phyloP scores from a whole-genome alignment of 2,113 vertebrate genomes.

The Takifugu bimaculatus region DNA sequence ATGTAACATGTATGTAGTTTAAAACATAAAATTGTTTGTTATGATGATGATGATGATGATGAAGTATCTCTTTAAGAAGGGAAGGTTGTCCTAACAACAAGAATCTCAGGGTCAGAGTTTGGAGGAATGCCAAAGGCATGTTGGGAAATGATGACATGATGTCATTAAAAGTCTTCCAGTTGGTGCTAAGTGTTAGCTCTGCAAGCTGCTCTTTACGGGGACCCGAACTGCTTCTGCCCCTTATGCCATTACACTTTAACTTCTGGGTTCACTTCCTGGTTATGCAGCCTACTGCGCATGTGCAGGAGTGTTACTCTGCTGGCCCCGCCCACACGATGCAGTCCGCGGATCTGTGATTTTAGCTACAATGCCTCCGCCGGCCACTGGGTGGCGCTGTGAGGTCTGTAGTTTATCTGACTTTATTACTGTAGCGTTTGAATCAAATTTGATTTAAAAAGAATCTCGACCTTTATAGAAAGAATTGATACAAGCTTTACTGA shows the following conservation, averaged over 20 bases:
- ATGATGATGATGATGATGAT: constrained; percentile 10
- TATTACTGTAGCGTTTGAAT: constrained; percentile 13
- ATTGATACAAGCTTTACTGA: constrained; percentile 36
- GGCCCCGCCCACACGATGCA: not conserved
- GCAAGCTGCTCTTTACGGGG: constrained; percentile 10
- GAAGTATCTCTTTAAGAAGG: constrained; percentile 1
- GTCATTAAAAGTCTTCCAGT: constrained; percentile 38
- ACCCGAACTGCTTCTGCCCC: not conserved
- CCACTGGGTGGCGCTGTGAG: not conserved
- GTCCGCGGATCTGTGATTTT: not conserved
- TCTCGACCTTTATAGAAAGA: not conserved
- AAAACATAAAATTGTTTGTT: constrained; percentile 4
- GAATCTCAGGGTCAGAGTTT: constrained; percentile 53
- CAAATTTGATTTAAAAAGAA: constrained; percentile 30
- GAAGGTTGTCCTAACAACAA: constrained; percentile 33
- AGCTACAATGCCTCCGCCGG: not conserved
- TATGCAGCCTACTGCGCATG: not conserved
- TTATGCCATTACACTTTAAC: not conserved
- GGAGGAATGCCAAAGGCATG: constrained; percentile 34
- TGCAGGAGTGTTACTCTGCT: not conserved
- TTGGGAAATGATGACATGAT: constrained; percentile 19
- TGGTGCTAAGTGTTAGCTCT: constrained; percentile 28
- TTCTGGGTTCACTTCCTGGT: not conserved
- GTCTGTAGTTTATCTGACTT: constrained; percentile 1
- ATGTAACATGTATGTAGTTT: constrained; percentile 12